Evolutionary conservation across 2,888 invertebrate genomes (phyloP).

Genomic region (Antitype chi): DNA sequence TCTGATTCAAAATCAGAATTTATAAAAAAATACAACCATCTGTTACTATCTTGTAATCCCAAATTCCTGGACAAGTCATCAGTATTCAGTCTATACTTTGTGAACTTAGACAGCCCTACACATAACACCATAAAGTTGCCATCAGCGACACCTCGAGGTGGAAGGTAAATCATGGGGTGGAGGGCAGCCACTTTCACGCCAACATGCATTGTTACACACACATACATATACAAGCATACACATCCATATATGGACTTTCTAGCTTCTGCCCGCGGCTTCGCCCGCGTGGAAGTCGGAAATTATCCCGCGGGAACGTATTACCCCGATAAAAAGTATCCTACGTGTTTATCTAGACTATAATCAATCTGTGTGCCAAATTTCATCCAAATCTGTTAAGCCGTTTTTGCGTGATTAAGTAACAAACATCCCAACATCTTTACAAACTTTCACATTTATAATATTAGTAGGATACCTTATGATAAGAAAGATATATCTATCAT

Average conservation of each 20-base stretch:
- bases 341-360: too few relatives aligned
- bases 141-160: constrained; percentile 68
- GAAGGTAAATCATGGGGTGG: constrained; percentile 71
- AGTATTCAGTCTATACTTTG: neutral
- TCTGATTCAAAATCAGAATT: neutral
- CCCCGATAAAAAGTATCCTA: too few relatives aligned
- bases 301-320: too few relatives aligned
- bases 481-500: constrained; percentile 29
- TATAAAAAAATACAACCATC: neutral
- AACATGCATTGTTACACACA: constrained; percentile 64
- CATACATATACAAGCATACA: constrained; percentile 10
- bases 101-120: constrained; percentile 48
- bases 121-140: constrained; percentile 66
- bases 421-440: too few relatives aligned
- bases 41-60: neutral
- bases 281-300: too few relatives aligned
- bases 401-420: too few relatives aligned
- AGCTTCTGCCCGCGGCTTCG: too few relatives aligned
- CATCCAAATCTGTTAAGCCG: too few relatives aligned
- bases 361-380: too few relatives aligned
- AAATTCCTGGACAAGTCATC: neutral
- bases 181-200: constrained; percentile 71
- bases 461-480: constrained; percentile 45
- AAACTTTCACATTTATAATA: too few relatives aligned
- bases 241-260: constrained; percentile 23